Evolutionary conservation across 2,888 invertebrate genomes (phyloP), one percentile per base, ranked within the genome.

Genomic region (Dicranocentrus wangi): DNA sequence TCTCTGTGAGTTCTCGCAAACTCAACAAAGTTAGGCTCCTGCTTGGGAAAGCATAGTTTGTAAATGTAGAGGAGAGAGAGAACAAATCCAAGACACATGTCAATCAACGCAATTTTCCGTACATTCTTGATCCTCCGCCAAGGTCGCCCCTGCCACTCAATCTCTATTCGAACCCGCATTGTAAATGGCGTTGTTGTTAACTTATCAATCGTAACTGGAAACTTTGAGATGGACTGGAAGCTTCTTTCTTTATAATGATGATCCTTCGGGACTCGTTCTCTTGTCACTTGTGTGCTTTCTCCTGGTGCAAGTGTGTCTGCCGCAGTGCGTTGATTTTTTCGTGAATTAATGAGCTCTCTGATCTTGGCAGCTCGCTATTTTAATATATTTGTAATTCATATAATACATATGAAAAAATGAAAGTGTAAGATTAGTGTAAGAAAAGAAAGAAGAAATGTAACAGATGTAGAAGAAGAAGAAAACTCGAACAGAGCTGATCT

Each of bases 111-210:
- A 27, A 82, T 63, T 42, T 53, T 61, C n/a, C 69, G 39, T 0
- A 82, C 63, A 23, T 42, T 47, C 17, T 58, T 58, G 2, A 73
- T 19, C 55, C 39, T 61, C 53, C 73, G 27, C 82, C 82, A 82
- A 0, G 82, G 82, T 51, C 78, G 61, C 39, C 82, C 82, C 42
- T 77, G 72, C 82, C 82, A 82, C 65, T 82, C 82, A 25, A 82
- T 69, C 28, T 82, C 69, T 10, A 82, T 68, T 1, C 72, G 71
- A 28, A 82, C 42, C 27, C 82, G 66, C 82, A 82, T 82, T 3
- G n/a, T n/a, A n/a, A 21, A 17, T 53, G 19, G 1, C 10, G 19
- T 21, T 53, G 7, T n/a, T 17, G 10, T 51, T 51, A 5, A 51
- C 5, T 8, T 21, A 17, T 10, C 2, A 53, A 17, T 2, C 2